A percentile compares a stretch with the other conserved stretches of the same genome.
These are phyloP conservation scores for Drosophila borealis DNA, from an alignment of 2,888 invertebrate genomes.

Conservation along the genomic window DNA sequence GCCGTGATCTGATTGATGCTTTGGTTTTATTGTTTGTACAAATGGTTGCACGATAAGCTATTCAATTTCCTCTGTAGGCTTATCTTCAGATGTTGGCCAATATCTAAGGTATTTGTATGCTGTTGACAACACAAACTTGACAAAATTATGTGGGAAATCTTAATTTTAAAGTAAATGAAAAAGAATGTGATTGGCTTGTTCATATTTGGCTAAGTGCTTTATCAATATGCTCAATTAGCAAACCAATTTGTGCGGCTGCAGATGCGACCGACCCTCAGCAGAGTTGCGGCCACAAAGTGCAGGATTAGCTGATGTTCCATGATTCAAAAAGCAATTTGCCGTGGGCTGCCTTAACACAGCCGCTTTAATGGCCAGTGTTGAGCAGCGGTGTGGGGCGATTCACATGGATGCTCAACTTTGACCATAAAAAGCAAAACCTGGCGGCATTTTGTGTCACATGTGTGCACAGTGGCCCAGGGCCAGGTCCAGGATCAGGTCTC, in stretches of 20 bases:
- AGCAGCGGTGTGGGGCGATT: conserved; percentile 3
- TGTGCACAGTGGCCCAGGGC: conserved; percentile 27
- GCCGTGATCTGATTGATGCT: conserved; percentile 22
- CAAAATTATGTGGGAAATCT: too few species aligned
- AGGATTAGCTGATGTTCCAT: conserved; percentile 52
- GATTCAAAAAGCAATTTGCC: conserved; percentile 52
- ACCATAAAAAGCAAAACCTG: conserved; percentile 49
- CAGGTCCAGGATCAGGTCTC: conserved; percentile 14
- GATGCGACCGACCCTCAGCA: conserved; percentile 14
- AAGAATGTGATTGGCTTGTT: not conserved
- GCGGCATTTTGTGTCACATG: conserved; percentile 56
- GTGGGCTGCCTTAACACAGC: conserved; percentile 30
- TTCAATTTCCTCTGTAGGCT: conserved; percentile 11
- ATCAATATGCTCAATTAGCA: conserved; percentile 1
- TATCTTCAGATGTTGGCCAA: conserved; percentile 11
- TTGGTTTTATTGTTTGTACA: not conserved
- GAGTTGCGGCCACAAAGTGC: conserved; percentile 48
- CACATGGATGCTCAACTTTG: conserved; percentile 44
- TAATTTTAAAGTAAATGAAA: too few species aligned
- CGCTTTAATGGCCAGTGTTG: conserved; percentile 48
- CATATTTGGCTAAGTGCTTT: not conserved
- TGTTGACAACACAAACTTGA: not conserved
- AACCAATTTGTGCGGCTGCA: conserved; percentile 10
- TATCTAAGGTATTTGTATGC: not conserved
- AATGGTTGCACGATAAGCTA: conserved; percentile 15